phyloP scores from a whole-genome alignment of 2,888 invertebrate genomes.

The Drosophila hamatofila region DNA sequence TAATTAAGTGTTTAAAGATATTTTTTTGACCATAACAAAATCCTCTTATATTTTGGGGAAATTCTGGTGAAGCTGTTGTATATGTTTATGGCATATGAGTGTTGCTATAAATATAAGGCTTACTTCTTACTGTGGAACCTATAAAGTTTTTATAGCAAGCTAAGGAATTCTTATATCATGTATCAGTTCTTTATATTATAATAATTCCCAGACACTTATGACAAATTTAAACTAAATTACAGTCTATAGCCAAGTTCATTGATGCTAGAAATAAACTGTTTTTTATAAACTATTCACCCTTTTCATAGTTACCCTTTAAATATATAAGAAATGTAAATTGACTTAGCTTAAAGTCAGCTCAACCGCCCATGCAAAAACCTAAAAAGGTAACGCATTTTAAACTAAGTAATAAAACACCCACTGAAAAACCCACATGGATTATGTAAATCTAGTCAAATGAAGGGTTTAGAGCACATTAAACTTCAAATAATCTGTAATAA shows the following conservation, averaged over 20 bases:
- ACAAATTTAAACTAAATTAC: no score
- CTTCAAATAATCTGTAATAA: constrained; percentile 2
- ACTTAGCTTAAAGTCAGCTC: neutral
- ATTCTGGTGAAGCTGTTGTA: neutral
- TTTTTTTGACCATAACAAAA: neutral
- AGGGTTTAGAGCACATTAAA: constrained; percentile 4
- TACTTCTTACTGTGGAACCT: neutral
- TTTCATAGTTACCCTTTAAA: neutral
- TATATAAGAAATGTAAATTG: neutral
- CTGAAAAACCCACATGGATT: neutral
- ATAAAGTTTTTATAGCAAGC: neutral
- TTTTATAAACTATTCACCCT: neutral
- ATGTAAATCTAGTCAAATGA: neutral
- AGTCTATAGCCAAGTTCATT: neutral
- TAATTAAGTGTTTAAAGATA: neutral
- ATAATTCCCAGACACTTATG: no score
- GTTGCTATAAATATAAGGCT: neutral
- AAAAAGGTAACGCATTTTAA: neutral
- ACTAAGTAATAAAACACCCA: neutral
- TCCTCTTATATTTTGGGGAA: neutral
- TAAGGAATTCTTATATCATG: no score
- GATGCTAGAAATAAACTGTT: neutral
- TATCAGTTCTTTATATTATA: no score
- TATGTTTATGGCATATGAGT: neutral
- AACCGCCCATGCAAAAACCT: neutral